Percentiles rank a stretch among this genome's conserved stretches.
These are phyloP conservation scores for Bemisia tabaci DNA, from an alignment of 1,140 invertebrate genomes.

Conservation along the genomic window DNA sequence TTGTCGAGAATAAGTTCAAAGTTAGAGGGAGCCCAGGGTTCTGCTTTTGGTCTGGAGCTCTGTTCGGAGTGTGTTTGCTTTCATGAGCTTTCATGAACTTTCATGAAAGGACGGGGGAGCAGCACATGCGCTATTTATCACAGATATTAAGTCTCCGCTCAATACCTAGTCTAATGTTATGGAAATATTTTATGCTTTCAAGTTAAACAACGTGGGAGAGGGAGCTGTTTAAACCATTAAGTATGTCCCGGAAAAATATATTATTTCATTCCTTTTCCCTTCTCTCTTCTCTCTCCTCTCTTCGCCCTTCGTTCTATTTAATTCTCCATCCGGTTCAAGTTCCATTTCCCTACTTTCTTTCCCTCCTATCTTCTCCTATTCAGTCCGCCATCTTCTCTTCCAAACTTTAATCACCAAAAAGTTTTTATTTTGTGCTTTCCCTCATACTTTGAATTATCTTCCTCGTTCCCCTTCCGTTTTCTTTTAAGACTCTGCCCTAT, in stretches of 20 bases:
- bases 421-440: not conserved
- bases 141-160: not conserved
- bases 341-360: too few relatives aligned
- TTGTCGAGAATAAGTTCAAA: not conserved
- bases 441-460: not conserved
- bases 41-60: not conserved
- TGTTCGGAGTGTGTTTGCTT: conserved; percentile 14
- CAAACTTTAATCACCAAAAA: conserved; percentile 10
- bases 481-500: too few relatives aligned
- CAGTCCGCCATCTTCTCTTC: conserved; percentile 9
- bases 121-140: not conserved
- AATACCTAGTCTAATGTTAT: not conserved
- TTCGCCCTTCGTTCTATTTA: not conserved
- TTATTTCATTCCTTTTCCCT: not conserved
- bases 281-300: conserved; percentile 4
- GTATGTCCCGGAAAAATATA: not conserved
- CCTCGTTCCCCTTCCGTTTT: not conserved
- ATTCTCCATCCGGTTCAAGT: too few relatives aligned
- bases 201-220: not conserved
- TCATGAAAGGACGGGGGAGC: not conserved
- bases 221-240: not conserved
- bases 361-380: not conserved
- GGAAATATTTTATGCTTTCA: not conserved
- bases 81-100: not conserved
- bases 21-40: not conserved